Evolutionary conservation across 2,797 vertebrate species (phyloP).

Genomic region (Lerista edwardsae): DNA sequence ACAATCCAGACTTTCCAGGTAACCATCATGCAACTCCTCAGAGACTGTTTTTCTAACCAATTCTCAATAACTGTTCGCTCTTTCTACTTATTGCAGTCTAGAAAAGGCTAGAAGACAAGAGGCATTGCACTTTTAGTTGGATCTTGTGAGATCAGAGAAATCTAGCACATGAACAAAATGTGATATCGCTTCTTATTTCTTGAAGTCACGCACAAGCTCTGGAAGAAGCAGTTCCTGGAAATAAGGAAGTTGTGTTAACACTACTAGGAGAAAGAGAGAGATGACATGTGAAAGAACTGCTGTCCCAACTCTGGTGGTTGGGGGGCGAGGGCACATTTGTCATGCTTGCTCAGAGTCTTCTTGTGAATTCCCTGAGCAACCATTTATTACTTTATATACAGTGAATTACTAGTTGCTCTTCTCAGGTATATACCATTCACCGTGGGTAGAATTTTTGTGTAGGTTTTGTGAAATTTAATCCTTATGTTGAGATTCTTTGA

Average conservation of each 20-base stretch:
- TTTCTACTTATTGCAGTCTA: background rate
- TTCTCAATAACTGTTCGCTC: background rate
- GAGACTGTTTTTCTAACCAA: background rate
- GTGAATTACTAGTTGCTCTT: background rate
- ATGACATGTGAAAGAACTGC: background rate
- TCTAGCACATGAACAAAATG: background rate
- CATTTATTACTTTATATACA: background rate
- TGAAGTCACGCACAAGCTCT: background rate
- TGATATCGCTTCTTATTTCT: background rate
- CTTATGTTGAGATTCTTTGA: background rate
- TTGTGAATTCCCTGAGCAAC: background rate
- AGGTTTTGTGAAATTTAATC: background rate
- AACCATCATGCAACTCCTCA: conserved; percentile 21
- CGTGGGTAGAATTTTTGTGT: background rate
- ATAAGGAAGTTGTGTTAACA: background rate
- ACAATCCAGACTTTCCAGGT: conserved; percentile 89
- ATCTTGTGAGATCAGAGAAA: background rate
- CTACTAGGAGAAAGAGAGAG: background rate
- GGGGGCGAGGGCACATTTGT: background rate
- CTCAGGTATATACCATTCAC: background rate
- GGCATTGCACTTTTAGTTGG: background rate
- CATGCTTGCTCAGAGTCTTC: background rate
- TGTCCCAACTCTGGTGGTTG: background rate
- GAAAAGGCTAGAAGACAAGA: too few relatives aligned
- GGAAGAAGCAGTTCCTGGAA: background rate